These are phyloP conservation scores for Pithys albifrons DNA, from an alignment of 2,113 vertebrate species.

Conservation along the genomic window DNA sequence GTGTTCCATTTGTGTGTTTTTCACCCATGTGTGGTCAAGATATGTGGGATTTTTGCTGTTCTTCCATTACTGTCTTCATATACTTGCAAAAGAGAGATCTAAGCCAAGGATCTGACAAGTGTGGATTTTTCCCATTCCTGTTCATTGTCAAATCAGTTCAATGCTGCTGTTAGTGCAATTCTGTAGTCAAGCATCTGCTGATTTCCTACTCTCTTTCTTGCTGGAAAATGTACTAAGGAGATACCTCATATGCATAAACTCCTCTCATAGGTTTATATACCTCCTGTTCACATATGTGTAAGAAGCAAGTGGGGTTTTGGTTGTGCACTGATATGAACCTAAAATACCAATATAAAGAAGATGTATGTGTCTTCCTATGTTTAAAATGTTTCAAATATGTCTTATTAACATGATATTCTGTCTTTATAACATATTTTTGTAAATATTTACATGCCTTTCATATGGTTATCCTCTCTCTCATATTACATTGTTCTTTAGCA, in stretches of 20 bases:
- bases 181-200: neutral
- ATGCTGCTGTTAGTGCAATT: neutral
- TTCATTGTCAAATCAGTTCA: neutral
- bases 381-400: neutral
- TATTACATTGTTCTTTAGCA: neutral
- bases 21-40: neutral
- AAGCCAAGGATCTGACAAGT: neutral
- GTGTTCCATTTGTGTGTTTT: neutral
- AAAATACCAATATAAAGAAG: neutral
- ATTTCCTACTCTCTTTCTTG: neutral
- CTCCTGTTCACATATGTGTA: neutral
- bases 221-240: neutral
- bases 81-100: neutral
- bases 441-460: neutral
- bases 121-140: neutral
- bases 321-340: neutral
- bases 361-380: neutral
- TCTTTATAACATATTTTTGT: neutral
- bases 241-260: neutral
- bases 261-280: neutral
- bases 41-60: neutral
- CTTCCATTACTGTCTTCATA: neutral
- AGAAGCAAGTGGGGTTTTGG: neutral
- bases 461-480: neutral
- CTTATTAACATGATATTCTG: neutral